Evolutionary conservation across 2,797 vertebrate species (phyloP).

Genomic region (Scarus forsteni): DNA sequence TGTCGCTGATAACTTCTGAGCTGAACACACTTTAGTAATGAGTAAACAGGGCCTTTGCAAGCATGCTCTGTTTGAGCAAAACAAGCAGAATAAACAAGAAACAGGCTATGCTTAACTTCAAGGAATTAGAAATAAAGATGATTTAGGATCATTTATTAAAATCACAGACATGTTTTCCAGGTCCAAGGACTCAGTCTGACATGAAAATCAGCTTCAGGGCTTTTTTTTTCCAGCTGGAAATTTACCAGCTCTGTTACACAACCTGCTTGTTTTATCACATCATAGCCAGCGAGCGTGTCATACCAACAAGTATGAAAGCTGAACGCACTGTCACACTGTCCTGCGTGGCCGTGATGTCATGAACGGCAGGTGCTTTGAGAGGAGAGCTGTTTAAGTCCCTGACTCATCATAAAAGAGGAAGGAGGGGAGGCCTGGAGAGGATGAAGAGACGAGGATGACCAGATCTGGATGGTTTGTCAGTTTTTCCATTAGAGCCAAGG

Average conservation of each 20-base stretch:
- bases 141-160: slow-evolving; percentile 21
- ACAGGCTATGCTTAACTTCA: slow-evolving; percentile 1
- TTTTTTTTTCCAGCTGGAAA: slow-evolving; percentile 45
- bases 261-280: slow-evolving; percentile 34
- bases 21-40: slow-evolving; percentile 65
- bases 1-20: slow-evolving; percentile 65
- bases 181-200: slow-evolving; percentile 34
- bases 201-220: slow-evolving; percentile 7
- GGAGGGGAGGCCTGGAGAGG: slow-evolving; percentile 35
- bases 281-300: slow-evolving; percentile 27
- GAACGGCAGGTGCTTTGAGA: slow-evolving; percentile 55
- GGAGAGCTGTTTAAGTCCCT: slow-evolving; percentile 69
- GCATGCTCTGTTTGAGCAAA: slow-evolving; percentile 47
- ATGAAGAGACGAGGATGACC: slow-evolving; percentile 49
- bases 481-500: slow-evolving; percentile 86
- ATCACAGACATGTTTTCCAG: neutral
- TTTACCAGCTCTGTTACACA: slow-evolving; percentile 42
- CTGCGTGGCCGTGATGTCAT: slow-evolving; percentile 71
- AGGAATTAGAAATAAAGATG: neutral
- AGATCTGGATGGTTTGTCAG: slow-evolving; percentile 75
- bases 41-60: slow-evolving; percentile 55
- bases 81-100: slow-evolving; percentile 45
- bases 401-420: slow-evolving; percentile 74
- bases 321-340: slow-evolving; percentile 36
- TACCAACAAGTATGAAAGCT: slow-evolving; percentile 29